phyloP scores from a whole-genome alignment of 2,797 vertebrate species.

The Merluccius polli region DNA sequence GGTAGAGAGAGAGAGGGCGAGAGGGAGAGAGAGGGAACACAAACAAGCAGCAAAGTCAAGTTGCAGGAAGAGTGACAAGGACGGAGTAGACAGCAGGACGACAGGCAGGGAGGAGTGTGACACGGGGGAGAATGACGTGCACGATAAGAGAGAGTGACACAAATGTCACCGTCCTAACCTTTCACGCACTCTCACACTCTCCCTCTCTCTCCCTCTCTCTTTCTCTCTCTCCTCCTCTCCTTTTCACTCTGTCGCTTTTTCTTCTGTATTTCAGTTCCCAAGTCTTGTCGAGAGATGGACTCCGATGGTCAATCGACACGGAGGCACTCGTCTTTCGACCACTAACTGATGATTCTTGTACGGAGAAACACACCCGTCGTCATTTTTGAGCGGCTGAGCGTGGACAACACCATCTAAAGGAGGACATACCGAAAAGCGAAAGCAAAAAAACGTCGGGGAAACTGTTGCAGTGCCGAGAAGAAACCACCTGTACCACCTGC shows the following conservation, averaged over 20 bases:
- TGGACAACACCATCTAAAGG: not conserved
- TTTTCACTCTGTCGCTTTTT: slow-evolving; percentile 35
- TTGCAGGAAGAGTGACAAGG: slow-evolving; percentile 60
- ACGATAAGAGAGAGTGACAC: slow-evolving; percentile 69
- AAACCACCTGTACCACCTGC: not conserved
- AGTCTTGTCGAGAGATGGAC: slow-evolving; percentile 41
- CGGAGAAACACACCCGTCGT: not conserved
- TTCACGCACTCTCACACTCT: slow-evolving; percentile 51
- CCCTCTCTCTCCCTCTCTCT: slow-evolving; percentile 23
- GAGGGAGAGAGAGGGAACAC: slow-evolving; percentile 12
- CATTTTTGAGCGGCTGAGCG: not conserved
- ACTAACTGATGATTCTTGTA: slow-evolving; percentile 20
- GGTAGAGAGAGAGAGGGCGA: not conserved
- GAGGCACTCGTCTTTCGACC: slow-evolving; percentile 34
- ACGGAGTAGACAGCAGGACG: slow-evolving; percentile 62
- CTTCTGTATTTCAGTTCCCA: slow-evolving; percentile 37
- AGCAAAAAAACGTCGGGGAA: too few species aligned
- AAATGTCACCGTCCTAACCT: slow-evolving; percentile 70
- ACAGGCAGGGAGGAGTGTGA: slow-evolving; percentile 60
- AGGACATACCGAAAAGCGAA: not conserved
- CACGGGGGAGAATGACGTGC: slow-evolving; percentile 58
- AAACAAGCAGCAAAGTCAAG: slow-evolving; percentile 50
- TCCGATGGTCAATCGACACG: slow-evolving; percentile 46
- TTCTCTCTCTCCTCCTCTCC: not conserved
- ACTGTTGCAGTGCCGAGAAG: too few species aligned